Percentiles rank a stretch among this genome's conserved stretches.
Conservation (phyloP, 2,888 invertebrate species). For the Tenthredo scrophulariae region DNA sequence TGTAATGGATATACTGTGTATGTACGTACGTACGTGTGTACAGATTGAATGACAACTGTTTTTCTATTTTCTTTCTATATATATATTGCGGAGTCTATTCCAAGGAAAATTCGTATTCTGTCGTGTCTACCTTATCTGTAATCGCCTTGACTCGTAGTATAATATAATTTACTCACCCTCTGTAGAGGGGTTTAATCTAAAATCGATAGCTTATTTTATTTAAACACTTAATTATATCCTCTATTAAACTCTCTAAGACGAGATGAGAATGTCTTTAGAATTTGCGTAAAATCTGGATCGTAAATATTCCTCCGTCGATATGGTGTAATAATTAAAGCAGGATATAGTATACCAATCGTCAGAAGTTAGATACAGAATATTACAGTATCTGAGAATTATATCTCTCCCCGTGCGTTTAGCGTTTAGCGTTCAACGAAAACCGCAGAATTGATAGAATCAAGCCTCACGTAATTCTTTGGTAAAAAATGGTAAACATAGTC, state of each 20-base stretch:
- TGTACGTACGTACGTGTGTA: background rate
- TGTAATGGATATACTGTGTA: background rate
- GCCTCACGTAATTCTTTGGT: background rate
- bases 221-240: background rate
- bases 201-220: constrained; percentile 3
- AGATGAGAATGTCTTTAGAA: constrained; percentile 4
- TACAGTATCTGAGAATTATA: background rate
- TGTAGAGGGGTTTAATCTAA: background rate
- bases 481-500: background rate
- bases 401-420: background rate
- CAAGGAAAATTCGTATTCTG: background rate
- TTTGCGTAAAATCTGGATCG: background rate
- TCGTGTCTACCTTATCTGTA: background rate
- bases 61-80: no score
- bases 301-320: background rate
- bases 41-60: background rate
- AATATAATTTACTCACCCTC: background rate
- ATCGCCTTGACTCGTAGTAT: background rate
- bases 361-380: background rate
- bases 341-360: background rate
- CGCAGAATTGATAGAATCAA: background rate
- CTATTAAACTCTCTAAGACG: background rate
- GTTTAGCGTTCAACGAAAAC: background rate
- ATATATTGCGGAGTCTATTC: no score
- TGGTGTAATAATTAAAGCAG: background rate